Evolutionary conservation across 2,113 vertebrate genomes (phyloP), one percentile per base, ranked within the genome.

Genomic region (Podarcis muralis): DNA sequence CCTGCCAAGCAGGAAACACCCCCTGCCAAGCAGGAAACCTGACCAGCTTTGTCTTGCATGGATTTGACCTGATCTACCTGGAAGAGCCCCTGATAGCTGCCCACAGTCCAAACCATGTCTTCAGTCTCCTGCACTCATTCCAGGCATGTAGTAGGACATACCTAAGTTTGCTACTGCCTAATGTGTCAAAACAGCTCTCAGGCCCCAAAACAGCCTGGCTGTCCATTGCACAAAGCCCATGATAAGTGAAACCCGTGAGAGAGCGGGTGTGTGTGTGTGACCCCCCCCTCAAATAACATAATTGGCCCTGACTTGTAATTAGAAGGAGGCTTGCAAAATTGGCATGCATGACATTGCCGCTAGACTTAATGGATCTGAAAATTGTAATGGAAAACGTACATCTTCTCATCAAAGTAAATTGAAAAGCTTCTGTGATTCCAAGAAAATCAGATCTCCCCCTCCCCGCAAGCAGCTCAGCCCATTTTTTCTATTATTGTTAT

Each of bases 401-500:
- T 20, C 76, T 88, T 77, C 66, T 59, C 48, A 7, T 68, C 81
- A n/a, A 22, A 35, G 25, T 1, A 0, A 53, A 81, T 62, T 69
- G 72, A 90, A 82, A 86, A 86, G 57, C 18, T 57, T 86, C 32
- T 0, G 0, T 0, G 0, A 8, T 72, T 15, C 5, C 65, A 32
- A 62, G 69, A 40, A 4, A 69, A 6, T 0, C 2, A 23, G 2
- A 9, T 37, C 0, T 0, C 32, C 4, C 76, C 18, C 4, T 43
- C 6, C 1, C 30, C 0, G 1, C 25, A 25, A 27, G 6, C 30
- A 4, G 5, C 62, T 20, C 30, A 35, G 0, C 0, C 62, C 30
- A 6, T 0, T 9, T 25, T 13, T 18, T 9, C 9, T 30, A 3
- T 77, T 16, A 37, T 43, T 62, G 16, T 15, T 30, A 9, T 40